phyloP scores from a whole-genome alignment of 2,797 vertebrate genomes.

The Ptychobarbus kaznakovi region DNA sequence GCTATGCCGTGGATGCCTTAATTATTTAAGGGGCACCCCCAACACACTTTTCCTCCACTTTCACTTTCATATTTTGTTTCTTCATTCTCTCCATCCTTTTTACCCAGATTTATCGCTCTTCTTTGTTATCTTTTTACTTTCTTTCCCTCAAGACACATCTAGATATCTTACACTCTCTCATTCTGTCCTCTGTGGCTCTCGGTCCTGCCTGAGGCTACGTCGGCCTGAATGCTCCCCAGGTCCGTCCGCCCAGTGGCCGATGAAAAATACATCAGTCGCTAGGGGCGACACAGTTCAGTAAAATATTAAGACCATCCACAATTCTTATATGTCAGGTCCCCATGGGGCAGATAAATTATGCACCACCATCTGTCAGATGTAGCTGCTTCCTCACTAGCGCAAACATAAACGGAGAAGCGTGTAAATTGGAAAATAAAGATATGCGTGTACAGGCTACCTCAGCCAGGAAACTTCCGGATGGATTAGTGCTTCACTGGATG shows the following conservation, averaged over 20 bases:
- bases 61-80: not conserved
- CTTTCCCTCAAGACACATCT: conserved; percentile 38
- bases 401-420: conserved; percentile 49
- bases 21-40: conserved; percentile 16
- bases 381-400: conserved; percentile 50
- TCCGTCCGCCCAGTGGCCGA: conserved; percentile 41
- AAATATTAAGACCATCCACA: conserved; percentile 66
- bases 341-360: conserved; percentile 62
- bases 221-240: conserved; percentile 45
- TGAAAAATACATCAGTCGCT: conserved; percentile 65
- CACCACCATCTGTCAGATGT: conserved; percentile 61
- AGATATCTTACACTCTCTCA: conserved; percentile 33
- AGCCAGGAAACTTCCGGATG: conserved; percentile 49
- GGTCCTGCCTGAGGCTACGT: conserved; percentile 12
- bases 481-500: conserved; percentile 41
- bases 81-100: conserved; percentile 11
- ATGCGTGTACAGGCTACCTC: conserved; percentile 40
- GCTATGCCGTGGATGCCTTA: not conserved
- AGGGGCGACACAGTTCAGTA: conserved; percentile 57
- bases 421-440: conserved; percentile 54
- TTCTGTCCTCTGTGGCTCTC: conserved; percentile 13
- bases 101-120: conserved; percentile 15
- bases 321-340: conserved; percentile 65
- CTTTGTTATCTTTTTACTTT: conserved; percentile 24
- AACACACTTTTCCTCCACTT: not conserved